Percentiles rank a stretch among this genome's conserved stretches.
These are phyloP conservation scores for Hemithea aestivaria DNA, from an alignment of 2,888 invertebrate genomes.

Conservation along the genomic window DNA sequence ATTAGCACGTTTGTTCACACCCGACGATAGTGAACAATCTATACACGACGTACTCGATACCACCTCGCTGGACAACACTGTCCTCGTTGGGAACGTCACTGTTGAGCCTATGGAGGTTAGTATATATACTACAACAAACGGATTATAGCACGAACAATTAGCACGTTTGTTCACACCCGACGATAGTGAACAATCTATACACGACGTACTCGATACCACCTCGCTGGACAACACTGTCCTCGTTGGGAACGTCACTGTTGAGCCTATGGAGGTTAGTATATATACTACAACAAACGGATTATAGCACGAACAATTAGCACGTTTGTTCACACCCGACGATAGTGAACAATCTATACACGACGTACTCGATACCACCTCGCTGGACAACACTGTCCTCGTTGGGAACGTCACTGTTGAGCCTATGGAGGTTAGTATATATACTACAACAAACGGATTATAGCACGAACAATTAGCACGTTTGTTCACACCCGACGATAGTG, in stretches of 20 bases:
- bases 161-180: slow-evolving; percentile 63
- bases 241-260: slow-evolving; percentile 43
- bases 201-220: background rate
- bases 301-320: slow-evolving; percentile 84
- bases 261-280: slow-evolving; percentile 55
- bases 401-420: slow-evolving; percentile 49
- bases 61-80: slow-evolving; percentile 13
- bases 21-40: slow-evolving; percentile 26
- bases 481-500: slow-evolving; percentile 50
- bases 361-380: background rate
- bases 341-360: slow-evolving; percentile 3
- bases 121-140: too few relatives aligned
- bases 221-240: slow-evolving; percentile 24
- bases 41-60: background rate
- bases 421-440: slow-evolving; percentile 48
- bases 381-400: slow-evolving; percentile 28
- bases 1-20: slow-evolving; percentile 70
- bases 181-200: slow-evolving; percentile 19
- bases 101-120: slow-evolving; percentile 61
- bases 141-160: slow-evolving; percentile 86
- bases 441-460: slow-evolving; percentile 6
- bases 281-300: too few relatives aligned
- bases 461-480: slow-evolving; percentile 83
- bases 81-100: slow-evolving; percentile 39
- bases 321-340: slow-evolving; percentile 58